Conservation (phyloP, 2,113 vertebrate species). For the Felis chaus region DNA sequence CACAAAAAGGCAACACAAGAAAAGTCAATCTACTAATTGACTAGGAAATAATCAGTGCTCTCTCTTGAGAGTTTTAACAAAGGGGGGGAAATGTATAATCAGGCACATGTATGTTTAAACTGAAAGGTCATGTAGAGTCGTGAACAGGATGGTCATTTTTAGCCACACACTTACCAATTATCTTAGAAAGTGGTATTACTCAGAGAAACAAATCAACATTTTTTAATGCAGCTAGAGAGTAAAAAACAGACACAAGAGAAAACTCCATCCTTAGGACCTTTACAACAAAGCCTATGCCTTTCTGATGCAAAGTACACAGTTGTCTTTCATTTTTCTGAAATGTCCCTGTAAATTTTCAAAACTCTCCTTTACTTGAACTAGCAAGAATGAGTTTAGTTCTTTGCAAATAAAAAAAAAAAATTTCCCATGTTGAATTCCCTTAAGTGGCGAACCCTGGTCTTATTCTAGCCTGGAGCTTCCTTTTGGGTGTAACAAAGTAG, state of each 20-base stretch:
- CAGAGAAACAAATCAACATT: background rate
- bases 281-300: background rate
- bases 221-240: background rate
- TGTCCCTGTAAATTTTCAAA: background rate
- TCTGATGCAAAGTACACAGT: background rate
- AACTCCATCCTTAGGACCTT: background rate
- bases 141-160: background rate
- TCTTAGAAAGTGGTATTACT: background rate
- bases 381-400: background rate
- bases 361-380: background rate
- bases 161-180: background rate
- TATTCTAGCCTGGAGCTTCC: background rate
- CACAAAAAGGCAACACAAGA: background rate
- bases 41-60: background rate
- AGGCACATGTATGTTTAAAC: background rate
- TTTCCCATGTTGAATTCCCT: background rate
- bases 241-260: background rate
- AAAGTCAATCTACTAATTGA: background rate
- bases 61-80: background rate
- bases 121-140: background rate
- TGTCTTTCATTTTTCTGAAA: background rate
- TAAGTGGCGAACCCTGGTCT: background rate
- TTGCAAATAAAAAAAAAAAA: background rate
- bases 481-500: background rate
- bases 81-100: background rate